phyloP scores from a whole-genome alignment of 2,797 vertebrate species.

The Agapornis canus region DNA sequence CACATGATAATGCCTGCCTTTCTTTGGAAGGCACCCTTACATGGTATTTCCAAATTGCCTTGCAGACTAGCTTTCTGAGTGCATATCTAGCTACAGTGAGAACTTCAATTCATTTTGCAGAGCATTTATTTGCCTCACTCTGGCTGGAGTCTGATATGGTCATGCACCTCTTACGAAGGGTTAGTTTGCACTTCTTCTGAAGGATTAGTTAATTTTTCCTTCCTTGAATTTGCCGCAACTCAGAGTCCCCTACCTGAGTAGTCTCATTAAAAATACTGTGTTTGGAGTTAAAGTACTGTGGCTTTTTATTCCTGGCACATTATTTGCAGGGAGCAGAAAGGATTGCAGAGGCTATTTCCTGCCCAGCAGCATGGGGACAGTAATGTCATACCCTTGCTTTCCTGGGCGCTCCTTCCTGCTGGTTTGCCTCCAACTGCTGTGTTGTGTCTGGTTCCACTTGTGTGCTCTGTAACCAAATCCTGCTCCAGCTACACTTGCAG shows the following conservation, averaged over 20 bases:
- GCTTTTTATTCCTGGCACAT: background rate
- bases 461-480: background rate
- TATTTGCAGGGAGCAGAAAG: background rate
- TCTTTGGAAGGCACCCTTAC: accelerated
- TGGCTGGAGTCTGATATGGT: background rate
- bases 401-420: background rate
- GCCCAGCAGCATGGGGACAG: background rate
- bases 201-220: background rate
- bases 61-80: background rate
- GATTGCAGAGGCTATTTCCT: background rate
- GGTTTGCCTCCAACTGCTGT: background rate
- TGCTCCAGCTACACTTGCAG: background rate
- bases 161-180: background rate
- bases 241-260: background rate
- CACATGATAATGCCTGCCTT: background rate
- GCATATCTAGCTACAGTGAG: background rate
- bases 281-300: background rate
- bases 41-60: background rate
- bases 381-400: background rate
- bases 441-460: background rate
- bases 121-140: background rate
- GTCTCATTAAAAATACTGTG: background rate
- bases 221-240: background rate
- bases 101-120: background rate
- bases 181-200: background rate